Evolutionary conservation across 2,113 vertebrate species (phyloP), one percentile per base, ranked within the genome.

Genomic region (Myxocyprinus asiaticus): DNA sequence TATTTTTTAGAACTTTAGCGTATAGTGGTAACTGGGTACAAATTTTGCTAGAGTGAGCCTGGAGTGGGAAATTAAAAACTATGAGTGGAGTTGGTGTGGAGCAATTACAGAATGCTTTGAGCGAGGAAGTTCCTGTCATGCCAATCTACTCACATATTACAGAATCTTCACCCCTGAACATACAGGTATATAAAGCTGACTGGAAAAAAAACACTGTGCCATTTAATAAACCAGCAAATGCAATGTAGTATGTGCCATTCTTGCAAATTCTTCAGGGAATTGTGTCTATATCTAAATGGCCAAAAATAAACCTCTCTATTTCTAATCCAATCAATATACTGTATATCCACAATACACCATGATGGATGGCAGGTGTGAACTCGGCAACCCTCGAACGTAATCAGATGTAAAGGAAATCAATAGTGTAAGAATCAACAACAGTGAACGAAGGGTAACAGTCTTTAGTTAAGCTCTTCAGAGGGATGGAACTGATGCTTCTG

Each of bases 331-430:
- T 84, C 83, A 71, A 84, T 84, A 84, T 79, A 33, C 22, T 33
- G 22, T 33, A 68, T 81, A 68, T 79, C 78, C 83, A 62, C 80
- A 79, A 67, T 76, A 71, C 66, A 59, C 70, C 67, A 71, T 61
- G 68, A 79, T 79, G 71, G 76, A 82, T 71, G 67, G 55, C 83
- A 84, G 76, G 78, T 81, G 83, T 71, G 76, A 70, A 78, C 71
- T 53, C 14, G 45, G n/a, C 66, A 7, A 55, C 76, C 79, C 79
- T 71, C 51, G 33, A 72, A 77, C 50, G 58, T 47, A 84, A 84
- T 84, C 74, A 73, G 78, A 84, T 14, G 76, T 58, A 84, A 81
- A 76, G 83, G 76, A 84, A 84, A 81, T 81, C 83, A 84, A 84
- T 84, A 68, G 15, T 4, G 58, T 63, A 78, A 66, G 78, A 81